Evolutionary conservation across 2,888 invertebrate genomes (phyloP), one percentile per base, ranked within the genome.

Genomic region (Nemurella pictetii): DNA sequence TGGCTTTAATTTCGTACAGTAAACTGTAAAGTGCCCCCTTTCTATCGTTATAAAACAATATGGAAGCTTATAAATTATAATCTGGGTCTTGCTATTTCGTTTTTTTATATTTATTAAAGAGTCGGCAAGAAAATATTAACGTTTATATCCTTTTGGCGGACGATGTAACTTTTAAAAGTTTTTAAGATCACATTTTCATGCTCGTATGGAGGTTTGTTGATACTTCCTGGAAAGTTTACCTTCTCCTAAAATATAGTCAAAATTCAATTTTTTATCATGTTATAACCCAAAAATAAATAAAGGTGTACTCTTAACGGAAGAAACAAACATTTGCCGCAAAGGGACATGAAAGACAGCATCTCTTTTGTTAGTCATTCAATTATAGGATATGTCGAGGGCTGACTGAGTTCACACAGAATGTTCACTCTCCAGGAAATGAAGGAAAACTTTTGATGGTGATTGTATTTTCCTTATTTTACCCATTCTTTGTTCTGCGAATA

Each of bases 1-100:
- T 55, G 55, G 55, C 55, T 55, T 55, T 55, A 15, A 55, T 55
- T 55, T 55, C 20, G 55, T 55, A 55, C 55, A 1, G 55, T 55
- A 55, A 20, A 55, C 9, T 2, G 36, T 20, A 28, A 78, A 81
- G 73, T 80, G 29, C 55, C 84, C 27, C 77, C 80, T 12, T 55
- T 55, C 20, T 28, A 80, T 15, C 73, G 55, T 84, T 80, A 80
- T 81, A 80, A 81, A 84, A 84, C 72, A 78, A 72, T 84, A 81
- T 80, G 55, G 55, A 12, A 20, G 20, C 55, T 55, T 55, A 55
- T 55, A 55, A 55, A 55, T 55, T 55, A 55, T 55, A 55, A 15
- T 55, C 55, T 55, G 55, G 20, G 55, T 55, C 55, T 55, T 55
- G 55, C 9, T 55, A 55, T 55, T 55, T 55, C 55, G 55, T 55